phyloP scores from a whole-genome alignment of 2,888 invertebrate species.

The Achlya flavicornis region DNA sequence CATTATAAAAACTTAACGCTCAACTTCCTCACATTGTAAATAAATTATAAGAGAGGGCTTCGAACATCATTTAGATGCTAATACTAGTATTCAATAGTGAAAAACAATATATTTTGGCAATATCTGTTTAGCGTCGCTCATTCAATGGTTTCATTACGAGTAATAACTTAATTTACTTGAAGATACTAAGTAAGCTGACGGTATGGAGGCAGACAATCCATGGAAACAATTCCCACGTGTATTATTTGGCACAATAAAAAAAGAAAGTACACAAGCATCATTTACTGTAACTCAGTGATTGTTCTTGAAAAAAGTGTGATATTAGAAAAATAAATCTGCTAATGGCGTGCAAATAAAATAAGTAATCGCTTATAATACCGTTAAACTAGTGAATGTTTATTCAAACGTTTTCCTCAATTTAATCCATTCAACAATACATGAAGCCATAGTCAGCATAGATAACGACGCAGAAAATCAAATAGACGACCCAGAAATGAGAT shows the following conservation, averaged over 20 bases:
- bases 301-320: slow-evolving; percentile 1
- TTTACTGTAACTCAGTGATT: slow-evolving; percentile 4
- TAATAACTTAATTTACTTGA: not conserved
- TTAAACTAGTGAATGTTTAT: slow-evolving; percentile 13
- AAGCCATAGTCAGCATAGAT: slow-evolving; percentile 43
- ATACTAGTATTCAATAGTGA: not conserved
- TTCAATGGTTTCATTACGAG: not conserved
- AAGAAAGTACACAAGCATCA: slow-evolving; percentile 21
- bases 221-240: slow-evolving; percentile 21
- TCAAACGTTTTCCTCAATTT: slow-evolving; percentile 18
- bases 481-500: slow-evolving; percentile 31
- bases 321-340: not conserved
- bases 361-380: not conserved
- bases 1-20: slow-evolving; percentile 24
- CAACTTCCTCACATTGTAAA: slow-evolving; percentile 16
- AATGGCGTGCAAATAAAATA: slow-evolving; percentile 3
- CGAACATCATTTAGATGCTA: slow-evolving; percentile 14
- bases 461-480: slow-evolving; percentile 36
- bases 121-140: not conserved
- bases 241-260: slow-evolving; percentile 16
- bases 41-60: slow-evolving; percentile 7
- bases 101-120: slow-evolving; percentile 2
- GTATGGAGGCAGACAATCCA: slow-evolving; percentile 2
- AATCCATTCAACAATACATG: slow-evolving; percentile 15
- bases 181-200: not conserved